Evolutionary conservation across 2,797 vertebrate species (phyloP), one percentile per base, ranked within the genome.

Genomic region (Percopsis omiscomaycus): DNA sequence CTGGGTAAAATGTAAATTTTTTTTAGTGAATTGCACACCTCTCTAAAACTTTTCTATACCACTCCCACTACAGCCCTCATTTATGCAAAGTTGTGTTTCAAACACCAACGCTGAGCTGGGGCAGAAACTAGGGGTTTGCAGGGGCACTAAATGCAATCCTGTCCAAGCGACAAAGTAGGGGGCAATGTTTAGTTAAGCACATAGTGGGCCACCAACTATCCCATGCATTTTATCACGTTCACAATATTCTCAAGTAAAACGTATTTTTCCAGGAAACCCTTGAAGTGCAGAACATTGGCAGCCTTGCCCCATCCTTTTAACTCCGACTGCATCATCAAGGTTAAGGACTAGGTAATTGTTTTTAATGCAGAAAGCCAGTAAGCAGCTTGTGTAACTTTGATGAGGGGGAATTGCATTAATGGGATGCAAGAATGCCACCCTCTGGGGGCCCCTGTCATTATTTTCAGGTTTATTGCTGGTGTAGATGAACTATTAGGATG

Each of bases 231-330:
- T 22, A 22, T 22, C 22, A 22, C 22, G 22, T 22, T 22, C 22
- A 22, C 22, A 22, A 22, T 22, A 1, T 22, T 22, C 22, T 59
- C 11, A 2, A 0, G 1, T n/a, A 32, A 44, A 64, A 45, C 12
- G 44, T 12, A 13, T 56, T 61, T 66, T 1, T 66, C 51, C 42
- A 47, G 32, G 12, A 29, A 37, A 27, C 16, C 12, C 32, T 59
- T 64, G 27, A 59, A 69, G 56, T 73, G 49, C 29, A 47, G 50
- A 52, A 59, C 66, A 68, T n/a, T 75, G 69, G 71, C 49, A 42
- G 28, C 53, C 46, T 59, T 64, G 61, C 30, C 0, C 79, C 66
- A 71, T 63, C 22, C 12, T 64, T 66, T 59, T 12, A 61, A 13
- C 42, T 65, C 32, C 46, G 22, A 27, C 37, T 54, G 47, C 28